Conservation (phyloP, 2,797 vertebrate genomes). For the Pipistrellus nathusii region DNA sequence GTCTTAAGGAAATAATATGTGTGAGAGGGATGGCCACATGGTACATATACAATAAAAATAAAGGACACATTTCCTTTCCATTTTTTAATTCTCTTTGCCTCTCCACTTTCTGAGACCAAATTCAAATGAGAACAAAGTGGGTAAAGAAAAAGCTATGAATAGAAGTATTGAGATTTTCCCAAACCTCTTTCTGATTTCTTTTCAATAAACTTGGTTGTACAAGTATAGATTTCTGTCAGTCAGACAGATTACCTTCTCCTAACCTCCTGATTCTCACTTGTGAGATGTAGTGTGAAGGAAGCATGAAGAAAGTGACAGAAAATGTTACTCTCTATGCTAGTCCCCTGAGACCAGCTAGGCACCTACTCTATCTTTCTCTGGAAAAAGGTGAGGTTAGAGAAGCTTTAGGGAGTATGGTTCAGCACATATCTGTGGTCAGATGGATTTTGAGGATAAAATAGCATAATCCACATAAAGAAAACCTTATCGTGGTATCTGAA, state of each 20-base stretch:
- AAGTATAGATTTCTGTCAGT: slow-evolving; percentile 33
- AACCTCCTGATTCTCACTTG: background rate
- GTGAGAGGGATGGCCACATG: background rate
- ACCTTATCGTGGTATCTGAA: background rate
- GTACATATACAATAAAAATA: background rate
- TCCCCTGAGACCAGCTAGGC: background rate
- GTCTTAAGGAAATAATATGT: background rate
- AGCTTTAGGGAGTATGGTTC: background rate
- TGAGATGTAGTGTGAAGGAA: slow-evolving; percentile 39
- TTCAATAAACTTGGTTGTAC: slow-evolving; percentile 48
- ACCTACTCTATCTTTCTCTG: background rate
- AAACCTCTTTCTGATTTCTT: slow-evolving; percentile 16
- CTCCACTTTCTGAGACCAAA: slow-evolving; percentile 13
- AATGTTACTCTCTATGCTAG: background rate
- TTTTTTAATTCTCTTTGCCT: background rate
- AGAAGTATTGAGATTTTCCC: background rate
- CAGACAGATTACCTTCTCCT: slow-evolving; percentile 1
- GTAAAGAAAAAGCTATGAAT: background rate
- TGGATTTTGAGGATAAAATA: background rate
- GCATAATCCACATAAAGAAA: background rate
- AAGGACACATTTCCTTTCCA: background rate
- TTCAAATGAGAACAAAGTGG: slow-evolving; percentile 22
- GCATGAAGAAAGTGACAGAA: background rate
- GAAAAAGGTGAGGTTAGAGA: background rate
- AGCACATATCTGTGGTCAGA: background rate